Percentiles rank a stretch among this genome's conserved stretches.
Conservation (phyloP, 30 jellyfish, hydroid and myxozoan species). For the Aurelia sp. region DNA sequence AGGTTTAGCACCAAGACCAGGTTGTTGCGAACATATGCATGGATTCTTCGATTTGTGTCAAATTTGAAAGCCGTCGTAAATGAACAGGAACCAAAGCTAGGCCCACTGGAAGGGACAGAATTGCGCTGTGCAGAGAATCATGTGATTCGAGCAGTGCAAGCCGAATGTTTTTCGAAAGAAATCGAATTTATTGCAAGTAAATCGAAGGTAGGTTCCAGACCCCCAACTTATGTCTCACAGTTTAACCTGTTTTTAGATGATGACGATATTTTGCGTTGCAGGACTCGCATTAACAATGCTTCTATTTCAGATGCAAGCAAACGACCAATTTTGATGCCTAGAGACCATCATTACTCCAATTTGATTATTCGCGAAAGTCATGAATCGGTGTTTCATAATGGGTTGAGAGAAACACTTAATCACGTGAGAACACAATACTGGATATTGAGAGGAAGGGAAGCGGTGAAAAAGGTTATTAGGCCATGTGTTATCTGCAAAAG, state of each 20-base stretch:
- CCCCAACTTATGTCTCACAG: constrained; percentile 1
- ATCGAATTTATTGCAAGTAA: not conserved
- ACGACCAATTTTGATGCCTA: constrained; percentile 13
- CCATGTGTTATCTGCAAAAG: constrained; percentile 29
- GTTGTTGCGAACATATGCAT: not conserved
- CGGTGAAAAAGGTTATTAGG: constrained; percentile 13
- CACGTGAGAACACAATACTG: not conserved
- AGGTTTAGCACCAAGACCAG: constrained; percentile 5
- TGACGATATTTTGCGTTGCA: not conserved
- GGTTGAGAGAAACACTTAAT: constrained; percentile 21
- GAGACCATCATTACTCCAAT: not conserved
- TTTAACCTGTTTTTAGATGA: constrained; percentile 15
- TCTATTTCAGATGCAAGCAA: not conserved
- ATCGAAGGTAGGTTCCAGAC: not conserved
- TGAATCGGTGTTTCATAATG: constrained; percentile 4
- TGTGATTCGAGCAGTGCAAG: not conserved
- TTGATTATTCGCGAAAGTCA: constrained; percentile 24
- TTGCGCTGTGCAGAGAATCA: not conserved
- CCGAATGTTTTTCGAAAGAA: constrained; percentile 12
- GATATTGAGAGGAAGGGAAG: constrained; percentile 30
- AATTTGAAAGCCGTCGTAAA: not conserved
- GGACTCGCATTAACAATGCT: not conserved
- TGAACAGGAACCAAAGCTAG: not conserved
- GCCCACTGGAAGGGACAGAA: not conserved
- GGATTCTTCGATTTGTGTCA: constrained; percentile 10